Base-by-base conservation (phyloP, 2,113 vertebrate genomes). In the Sebastes fasciatus region DNA sequence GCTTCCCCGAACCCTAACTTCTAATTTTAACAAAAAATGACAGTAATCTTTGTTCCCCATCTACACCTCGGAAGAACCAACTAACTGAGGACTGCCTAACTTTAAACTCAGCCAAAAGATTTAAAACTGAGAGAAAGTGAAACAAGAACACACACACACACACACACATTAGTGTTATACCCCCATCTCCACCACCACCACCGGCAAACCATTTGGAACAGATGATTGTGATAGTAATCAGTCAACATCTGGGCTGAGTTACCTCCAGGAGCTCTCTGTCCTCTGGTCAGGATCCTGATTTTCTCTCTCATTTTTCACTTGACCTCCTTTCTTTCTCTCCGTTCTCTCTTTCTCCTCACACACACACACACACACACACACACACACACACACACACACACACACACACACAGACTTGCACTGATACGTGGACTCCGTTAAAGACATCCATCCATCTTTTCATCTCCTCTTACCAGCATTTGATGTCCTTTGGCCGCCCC, bases 241-340 rank as follows among this genome's bases (percentile, higher is more conserved):
- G 62, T 62, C 48, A 13, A 78, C 90, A 92, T 92, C 86, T 94
- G 91, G 86, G 80, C 72, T 61, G 64, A 65, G 85, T 93, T 90
- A 86, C 60, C 81, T 89, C 57, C 11, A 76, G 49, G 19, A 60
- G 72, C 69, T 77, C 48, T 79, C 64, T 85, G 40, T 87, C 82
- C 64, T 89, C 68, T 83, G 72, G 69, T 84, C 76, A 42, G 61
- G 62, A 64, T 77, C 73, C 79, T 70, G 21, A 21, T 64, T 80
- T 86, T 72, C 73, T 80, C 70, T 70, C 74, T 79, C 82, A 65
- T 83, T 69, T 80, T 77, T 83, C 49, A 71, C 77, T 75, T 76
- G 12, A 83, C 55, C 74, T 78, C 58, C 45, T 85, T 83, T 75
- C 68, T 67, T 21, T 49, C 21, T 74, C 16, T 67, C n/a, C 40